Base-by-base conservation (phyloP, 2,888 invertebrate genomes). In the Callyntrura guangdongensis region DNA sequence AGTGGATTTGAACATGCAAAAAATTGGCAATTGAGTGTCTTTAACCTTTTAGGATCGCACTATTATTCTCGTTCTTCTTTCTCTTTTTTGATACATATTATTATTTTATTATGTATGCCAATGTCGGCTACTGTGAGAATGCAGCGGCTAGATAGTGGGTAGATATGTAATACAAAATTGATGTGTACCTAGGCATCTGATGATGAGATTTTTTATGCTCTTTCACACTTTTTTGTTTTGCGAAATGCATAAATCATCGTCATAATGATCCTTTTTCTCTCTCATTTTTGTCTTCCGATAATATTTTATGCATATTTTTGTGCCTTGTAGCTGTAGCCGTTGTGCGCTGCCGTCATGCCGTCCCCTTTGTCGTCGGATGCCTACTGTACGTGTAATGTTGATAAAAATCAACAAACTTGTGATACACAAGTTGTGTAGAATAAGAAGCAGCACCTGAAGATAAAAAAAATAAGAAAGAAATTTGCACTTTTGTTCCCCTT, bases 1-100 rank as follows among this genome's bases (percentile, higher is more conserved):
- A 89, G 74, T 82, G 49, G 59, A 27, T 69, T 77, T 72, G 77
- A 45, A 49, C 72, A 49, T 81, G 81, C 72, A 84, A 84, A 84
- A 89, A 90, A 85, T 84, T 90, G 90, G 79, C 90, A 90, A 90
- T 89, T 85, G 49, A 20, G 85, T 59, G 90, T 90, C 90, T 90
- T 90, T 90, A 90, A 90, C 90, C 90, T 90, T 90, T 90, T 59
- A 25, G 79, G 36, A 47, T 79, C 61, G 56, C 53, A 67, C 79
- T 11, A 47, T 61, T 14, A 6, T 69, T 53, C 69, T 85, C 25
- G 83, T 22, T 22, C 85, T 81, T 81, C n/a, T 79, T 14, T 47
- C 49, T 20, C 20, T 83, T 1, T 53, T 56, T n/a, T n/a, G 22
- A 47, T 47, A 47, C 49, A 45, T 74, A 74, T 47, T 12, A 74